Evolutionary conservation across 2,888 invertebrate species (phyloP).

Genomic region (Andrena trimmerana): DNA sequence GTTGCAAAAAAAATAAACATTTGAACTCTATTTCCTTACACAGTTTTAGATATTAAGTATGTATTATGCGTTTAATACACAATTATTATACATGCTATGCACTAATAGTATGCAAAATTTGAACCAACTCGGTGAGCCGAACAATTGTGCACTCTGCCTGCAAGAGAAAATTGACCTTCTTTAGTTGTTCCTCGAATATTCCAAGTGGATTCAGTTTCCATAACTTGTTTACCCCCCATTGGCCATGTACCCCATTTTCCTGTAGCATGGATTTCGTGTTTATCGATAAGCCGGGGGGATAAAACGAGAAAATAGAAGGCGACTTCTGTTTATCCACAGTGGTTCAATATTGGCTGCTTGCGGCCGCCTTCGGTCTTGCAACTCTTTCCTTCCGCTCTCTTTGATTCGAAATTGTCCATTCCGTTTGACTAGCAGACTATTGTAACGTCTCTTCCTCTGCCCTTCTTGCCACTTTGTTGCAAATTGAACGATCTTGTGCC

Average conservation of each 20-base stretch:
- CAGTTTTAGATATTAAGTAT: too few species aligned
- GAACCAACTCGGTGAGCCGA: too few species aligned
- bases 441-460: constrained; percentile 29
- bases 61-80: too few species aligned
- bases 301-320: constrained; percentile 63
- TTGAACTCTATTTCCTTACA: too few species aligned
- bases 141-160: too few species aligned
- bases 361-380: constrained; percentile 27
- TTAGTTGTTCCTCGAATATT: too few species aligned
- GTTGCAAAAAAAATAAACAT: too few species aligned
- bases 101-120: too few species aligned
- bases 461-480: constrained; percentile 36
- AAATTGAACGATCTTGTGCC: constrained; percentile 23
- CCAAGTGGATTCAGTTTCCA: neutral
- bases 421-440: constrained; percentile 71
- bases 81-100: too few species aligned
- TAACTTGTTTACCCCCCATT: constrained; percentile 4
- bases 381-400: constrained; percentile 56
- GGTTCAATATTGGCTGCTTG: constrained; percentile 63
- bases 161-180: too few species aligned
- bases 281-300: constrained; percentile 6
- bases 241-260: neutral
- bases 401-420: constrained; percentile 72
- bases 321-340: constrained; percentile 61
- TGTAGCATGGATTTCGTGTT: neutral